phyloP scores from a whole-genome alignment of 2,113 vertebrate genomes.

The Tretioscincus oriximinensis region DNA sequence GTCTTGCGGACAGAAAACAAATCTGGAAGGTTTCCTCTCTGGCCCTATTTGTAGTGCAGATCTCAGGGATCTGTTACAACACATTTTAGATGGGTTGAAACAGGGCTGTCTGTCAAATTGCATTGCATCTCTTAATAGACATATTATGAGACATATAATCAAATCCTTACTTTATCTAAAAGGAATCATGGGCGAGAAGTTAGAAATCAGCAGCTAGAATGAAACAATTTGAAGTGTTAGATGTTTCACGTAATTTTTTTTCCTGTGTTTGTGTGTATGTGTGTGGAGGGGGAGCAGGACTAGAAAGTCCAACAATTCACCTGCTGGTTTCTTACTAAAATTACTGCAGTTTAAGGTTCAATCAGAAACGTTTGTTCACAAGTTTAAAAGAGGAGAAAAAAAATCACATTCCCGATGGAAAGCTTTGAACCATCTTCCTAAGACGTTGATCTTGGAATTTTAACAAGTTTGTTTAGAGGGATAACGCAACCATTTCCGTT shows the following conservation, averaged over 20 bases:
- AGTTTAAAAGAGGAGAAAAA: not conserved
- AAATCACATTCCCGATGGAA: not conserved
- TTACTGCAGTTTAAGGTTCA: not conserved
- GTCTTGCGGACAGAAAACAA: too few species aligned
- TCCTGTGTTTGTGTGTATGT: too few species aligned
- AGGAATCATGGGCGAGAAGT: not conserved
- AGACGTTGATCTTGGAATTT: not conserved
- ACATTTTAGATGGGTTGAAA: too few species aligned
- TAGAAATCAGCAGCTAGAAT: not conserved
- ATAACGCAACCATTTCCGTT: not conserved
- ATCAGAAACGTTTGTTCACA: not conserved
- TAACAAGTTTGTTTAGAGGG: not conserved
- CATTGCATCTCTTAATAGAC: not conserved
- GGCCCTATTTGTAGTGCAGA: not conserved
- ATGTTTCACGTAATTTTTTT: too few species aligned
- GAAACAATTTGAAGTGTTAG: not conserved
- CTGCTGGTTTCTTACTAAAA: not conserved
- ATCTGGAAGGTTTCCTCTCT: not conserved
- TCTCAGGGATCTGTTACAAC: too few species aligned
- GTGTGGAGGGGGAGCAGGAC: too few species aligned
- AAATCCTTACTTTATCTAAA: not conserved
- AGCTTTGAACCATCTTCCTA: not conserved
- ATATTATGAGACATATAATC: not conserved
- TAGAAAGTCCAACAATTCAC: not conserved
- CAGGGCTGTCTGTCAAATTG: accelerated